These are phyloP conservation scores for Amiota minor DNA, from an alignment of 2,888 invertebrate species.

Conservation along the genomic window DNA sequence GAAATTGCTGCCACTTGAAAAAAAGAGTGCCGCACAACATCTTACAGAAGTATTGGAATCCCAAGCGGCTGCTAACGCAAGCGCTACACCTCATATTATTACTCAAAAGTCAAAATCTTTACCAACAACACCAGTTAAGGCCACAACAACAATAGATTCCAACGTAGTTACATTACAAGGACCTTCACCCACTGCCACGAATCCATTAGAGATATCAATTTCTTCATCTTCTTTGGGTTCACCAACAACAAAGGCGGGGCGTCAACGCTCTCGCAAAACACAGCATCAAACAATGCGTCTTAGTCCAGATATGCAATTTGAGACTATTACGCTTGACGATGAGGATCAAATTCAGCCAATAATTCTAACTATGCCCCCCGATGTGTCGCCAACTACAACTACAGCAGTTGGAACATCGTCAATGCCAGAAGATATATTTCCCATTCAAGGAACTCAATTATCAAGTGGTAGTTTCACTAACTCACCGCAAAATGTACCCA, in stretches of 20 bases:
- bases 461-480: constrained; percentile 15
- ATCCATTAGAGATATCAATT: background rate
- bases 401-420: background rate
- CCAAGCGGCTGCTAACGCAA: background rate
- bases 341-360: constrained; percentile 2
- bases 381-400: background rate
- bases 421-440: background rate
- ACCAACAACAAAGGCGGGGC: background rate
- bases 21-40: too few relatives aligned
- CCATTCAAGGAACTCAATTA: background rate
- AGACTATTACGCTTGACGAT: constrained; percentile 41
- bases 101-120: background rate
- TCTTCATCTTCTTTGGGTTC: background rate
- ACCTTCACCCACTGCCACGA: background rate
- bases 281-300: constrained; percentile 48
- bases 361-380: background rate
- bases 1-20: background rate
- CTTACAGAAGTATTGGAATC: background rate
- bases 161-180: background rate
- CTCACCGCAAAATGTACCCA: background rate
- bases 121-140: background rate
- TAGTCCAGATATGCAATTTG: constrained; percentile 52
- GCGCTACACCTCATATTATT: background rate
- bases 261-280: constrained; percentile 53
- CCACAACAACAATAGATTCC: background rate